These are phyloP conservation scores for Macrotrachela quadricornifera DNA, from an alignment of 1,140 invertebrate species.

Conservation along the genomic window DNA sequence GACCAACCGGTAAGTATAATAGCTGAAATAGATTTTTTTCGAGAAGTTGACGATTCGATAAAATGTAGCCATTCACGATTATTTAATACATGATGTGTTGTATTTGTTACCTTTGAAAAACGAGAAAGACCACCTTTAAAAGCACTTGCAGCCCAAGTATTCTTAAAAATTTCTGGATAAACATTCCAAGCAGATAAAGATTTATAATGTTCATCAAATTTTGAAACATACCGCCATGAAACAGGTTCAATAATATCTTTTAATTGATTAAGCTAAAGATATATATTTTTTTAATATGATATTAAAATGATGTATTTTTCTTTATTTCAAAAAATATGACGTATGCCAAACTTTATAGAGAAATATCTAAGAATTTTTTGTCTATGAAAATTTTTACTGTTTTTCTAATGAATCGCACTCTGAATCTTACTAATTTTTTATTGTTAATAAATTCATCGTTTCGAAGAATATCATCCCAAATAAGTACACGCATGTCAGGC, in stretches of 20 bases:
- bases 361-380: not conserved
- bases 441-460: not conserved
- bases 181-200: not conserved
- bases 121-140: constrained; percentile 5
- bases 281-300: not conserved
- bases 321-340: constrained; percentile 4
- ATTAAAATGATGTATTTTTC: not conserved
- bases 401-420: not conserved
- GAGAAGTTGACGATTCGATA: not conserved
- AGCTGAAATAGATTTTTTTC: not conserved
- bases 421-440: not conserved
- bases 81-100: not conserved
- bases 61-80: constrained; percentile 1
- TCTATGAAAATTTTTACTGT: not conserved
- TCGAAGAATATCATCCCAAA: constrained; percentile 8
- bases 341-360: not conserved
- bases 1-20: constrained; percentile 8
- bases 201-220: not conserved
- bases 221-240: constrained; percentile 2
- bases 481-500: not conserved
- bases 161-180: not conserved
- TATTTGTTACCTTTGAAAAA: not conserved
- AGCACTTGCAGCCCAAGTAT: constrained; percentile 4
- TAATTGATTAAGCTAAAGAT: not conserved
- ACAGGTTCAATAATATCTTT: constrained; percentile 1